Evolutionary conservation across 2,888 invertebrate genomes (phyloP).

Genomic region (Acronicta aceris): DNA sequence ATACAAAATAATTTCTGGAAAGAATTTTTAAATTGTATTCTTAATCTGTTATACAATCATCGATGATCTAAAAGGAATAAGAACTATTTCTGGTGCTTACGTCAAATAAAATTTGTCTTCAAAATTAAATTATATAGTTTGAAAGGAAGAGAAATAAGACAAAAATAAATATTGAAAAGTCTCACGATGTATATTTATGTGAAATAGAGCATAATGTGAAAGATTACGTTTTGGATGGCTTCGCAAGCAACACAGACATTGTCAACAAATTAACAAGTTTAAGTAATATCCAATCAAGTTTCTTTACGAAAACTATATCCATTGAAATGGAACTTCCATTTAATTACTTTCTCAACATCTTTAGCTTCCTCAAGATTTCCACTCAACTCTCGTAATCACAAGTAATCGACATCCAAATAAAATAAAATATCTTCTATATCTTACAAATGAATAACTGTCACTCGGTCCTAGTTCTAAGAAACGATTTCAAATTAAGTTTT

Average conservation of each 20-base stretch:
- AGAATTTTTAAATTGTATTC: too few relatives aligned
- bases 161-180: too few relatives aligned
- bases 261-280: conserved; percentile 4
- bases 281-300: conserved; percentile 16
- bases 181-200: too few relatives aligned
- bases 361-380: not conserved
- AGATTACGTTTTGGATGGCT: too few relatives aligned
- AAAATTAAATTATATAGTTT: too few relatives aligned
- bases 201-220: too few relatives aligned
- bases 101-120: too few relatives aligned
- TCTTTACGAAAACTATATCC: conserved; percentile 4
- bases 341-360: conserved; percentile 20
- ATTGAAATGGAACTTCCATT: conserved; percentile 19
- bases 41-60: too few relatives aligned
- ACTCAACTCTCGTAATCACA: not conserved
- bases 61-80: too few relatives aligned
- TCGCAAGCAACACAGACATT: too few relatives aligned
- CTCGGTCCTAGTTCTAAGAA: conserved; percentile 10
- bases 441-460: conserved; percentile 10
- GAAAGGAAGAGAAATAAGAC: too few relatives aligned
- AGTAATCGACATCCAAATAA: conserved; percentile 15
- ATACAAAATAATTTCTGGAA: not conserved
- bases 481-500: conserved; percentile 9
- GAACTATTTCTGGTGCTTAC: too few relatives aligned
- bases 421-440: not conserved